A percentile compares a stretch with the other conserved stretches of the same genome.
phyloP scores from a whole-genome alignment of 2,797 vertebrate species.

The Micropoecilia bifurca region DNA sequence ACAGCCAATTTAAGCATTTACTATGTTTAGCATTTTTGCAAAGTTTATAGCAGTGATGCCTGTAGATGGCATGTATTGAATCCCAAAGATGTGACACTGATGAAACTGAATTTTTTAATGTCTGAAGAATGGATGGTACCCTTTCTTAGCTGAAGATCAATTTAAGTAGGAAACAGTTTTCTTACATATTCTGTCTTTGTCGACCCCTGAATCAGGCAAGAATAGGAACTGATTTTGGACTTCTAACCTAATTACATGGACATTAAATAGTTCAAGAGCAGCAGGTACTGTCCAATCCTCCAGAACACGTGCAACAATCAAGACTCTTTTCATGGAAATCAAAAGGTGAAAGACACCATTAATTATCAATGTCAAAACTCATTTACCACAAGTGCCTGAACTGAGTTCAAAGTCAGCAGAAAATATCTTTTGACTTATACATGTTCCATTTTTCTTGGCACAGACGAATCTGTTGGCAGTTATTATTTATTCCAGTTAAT shows the following conservation, averaged over 20 bases:
- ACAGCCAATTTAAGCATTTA: neutral
- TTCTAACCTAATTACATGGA: neutral
- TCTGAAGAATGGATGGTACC: neutral
- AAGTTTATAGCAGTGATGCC: neutral
- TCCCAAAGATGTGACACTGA: neutral
- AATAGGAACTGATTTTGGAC: neutral
- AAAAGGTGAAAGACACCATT: constrained; percentile 37
- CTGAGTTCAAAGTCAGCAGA: constrained; percentile 57
- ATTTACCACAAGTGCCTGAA: constrained; percentile 85
- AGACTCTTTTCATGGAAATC: neutral
- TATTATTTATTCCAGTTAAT: neutral
- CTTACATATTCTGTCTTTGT: neutral
- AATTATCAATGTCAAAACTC: constrained; percentile 53
- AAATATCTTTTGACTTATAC: constrained; percentile 23
- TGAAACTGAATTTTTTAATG: neutral
- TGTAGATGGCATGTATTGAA: neutral
- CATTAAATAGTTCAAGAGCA: constrained; percentile 10
- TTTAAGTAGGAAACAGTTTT: neutral
- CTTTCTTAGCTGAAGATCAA: neutral
- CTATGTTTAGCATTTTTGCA: neutral
- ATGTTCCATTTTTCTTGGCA: neutral
- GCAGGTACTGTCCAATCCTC: constrained; percentile 14
- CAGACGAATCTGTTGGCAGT: neutral
- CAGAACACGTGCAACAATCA: constrained; percentile 1
- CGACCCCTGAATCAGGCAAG: neutral